A percentile compares a stretch with the other conserved stretches of the same genome.
Conservation (phyloP, 1,140 invertebrate genomes). For the Brachionus plicatilis region DNA sequence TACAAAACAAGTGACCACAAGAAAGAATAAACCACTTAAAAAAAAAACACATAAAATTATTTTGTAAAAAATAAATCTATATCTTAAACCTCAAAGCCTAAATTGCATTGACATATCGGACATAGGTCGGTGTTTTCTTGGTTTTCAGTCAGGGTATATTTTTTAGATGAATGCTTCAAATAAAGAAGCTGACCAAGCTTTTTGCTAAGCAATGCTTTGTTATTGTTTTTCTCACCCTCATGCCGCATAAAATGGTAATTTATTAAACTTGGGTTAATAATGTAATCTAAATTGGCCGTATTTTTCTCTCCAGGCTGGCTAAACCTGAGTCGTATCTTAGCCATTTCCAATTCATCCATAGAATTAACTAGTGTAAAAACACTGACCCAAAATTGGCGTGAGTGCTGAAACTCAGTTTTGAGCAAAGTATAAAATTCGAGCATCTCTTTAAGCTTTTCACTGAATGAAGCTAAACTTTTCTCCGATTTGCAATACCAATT, state of each 20-base stretch:
- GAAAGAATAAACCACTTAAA: conserved; percentile 62
- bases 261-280: conserved; percentile 58
- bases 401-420: conserved; percentile 44
- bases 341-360: conserved; percentile 70
- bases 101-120: conserved; percentile 64
- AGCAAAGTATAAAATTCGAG: neutral
- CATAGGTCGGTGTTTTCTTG: conserved; percentile 63
- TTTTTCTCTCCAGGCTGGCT: conserved; percentile 55
- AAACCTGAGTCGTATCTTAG: conserved; percentile 63
- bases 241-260: neutral
- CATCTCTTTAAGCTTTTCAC: neutral
- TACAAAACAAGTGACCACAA: conserved; percentile 67
- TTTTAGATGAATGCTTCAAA: conserved; percentile 59
- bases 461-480: neutral
- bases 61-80: neutral
- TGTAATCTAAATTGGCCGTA: conserved; percentile 46
- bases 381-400: conserved; percentile 62
- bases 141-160: conserved; percentile 49
- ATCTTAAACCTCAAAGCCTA: conserved; percentile 54
- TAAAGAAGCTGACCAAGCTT: conserved; percentile 60
- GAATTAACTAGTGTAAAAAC: conserved; percentile 62
- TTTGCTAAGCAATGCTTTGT: conserved; percentile 50
- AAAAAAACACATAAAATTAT: conserved; percentile 44
- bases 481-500: neutral
- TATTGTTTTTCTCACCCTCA: conserved; percentile 2